A percentile compares a stretch with the other conserved stretches of the same genome.
phyloP scores from a whole-genome alignment of 2,888 invertebrate species.

The Polydrusus tereticollis region DNA sequence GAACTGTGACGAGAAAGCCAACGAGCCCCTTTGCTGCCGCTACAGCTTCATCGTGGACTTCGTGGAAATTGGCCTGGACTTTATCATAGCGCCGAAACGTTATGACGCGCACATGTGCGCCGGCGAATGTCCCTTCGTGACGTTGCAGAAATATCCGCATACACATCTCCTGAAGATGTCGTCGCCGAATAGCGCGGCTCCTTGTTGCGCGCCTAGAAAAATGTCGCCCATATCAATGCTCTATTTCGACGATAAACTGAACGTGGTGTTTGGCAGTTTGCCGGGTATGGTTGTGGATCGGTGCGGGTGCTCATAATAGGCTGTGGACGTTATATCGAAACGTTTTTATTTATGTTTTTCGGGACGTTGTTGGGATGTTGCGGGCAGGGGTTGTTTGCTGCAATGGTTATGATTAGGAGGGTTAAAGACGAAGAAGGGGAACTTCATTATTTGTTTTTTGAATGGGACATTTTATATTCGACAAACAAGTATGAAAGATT shows the following conservation, averaged over 20 bases:
- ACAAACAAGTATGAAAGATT: no score
- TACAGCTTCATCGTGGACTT: slow-evolving; percentile 95
- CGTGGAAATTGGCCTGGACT: slow-evolving; percentile 96
- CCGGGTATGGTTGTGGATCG: slow-evolving; percentile 96
- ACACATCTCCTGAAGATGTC: slow-evolving; percentile 90
- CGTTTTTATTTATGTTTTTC: slow-evolving; percentile 7
- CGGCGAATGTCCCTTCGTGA: slow-evolving; percentile 92
- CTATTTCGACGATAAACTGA: slow-evolving; percentile 90
- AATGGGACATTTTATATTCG: no score
- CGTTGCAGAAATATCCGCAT: slow-evolving; percentile 88
- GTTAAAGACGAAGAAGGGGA: no score
- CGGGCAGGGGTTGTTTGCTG: background rate
- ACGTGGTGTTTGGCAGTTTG: slow-evolving; percentile 88
- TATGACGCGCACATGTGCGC: slow-evolving; percentile 97
- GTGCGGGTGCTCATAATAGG: slow-evolving; percentile 88
- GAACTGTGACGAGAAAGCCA: slow-evolving; percentile 82
- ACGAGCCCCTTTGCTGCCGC: slow-evolving; percentile 91
- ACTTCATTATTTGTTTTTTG: no score
- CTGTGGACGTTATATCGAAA: background rate
- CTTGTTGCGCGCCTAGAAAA: slow-evolving; percentile 93
- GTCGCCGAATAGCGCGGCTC: slow-evolving; percentile 81
- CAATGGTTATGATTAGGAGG: no score
- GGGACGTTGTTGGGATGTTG: background rate
- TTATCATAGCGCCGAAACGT: slow-evolving; percentile 95
- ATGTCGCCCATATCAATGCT: slow-evolving; percentile 91